A percentile compares a stretch with the other conserved stretches of the same genome.
These are phyloP conservation scores for Amblyraja radiata DNA, from an alignment of 2,797 vertebrate genomes.

Conservation along the genomic window DNA sequence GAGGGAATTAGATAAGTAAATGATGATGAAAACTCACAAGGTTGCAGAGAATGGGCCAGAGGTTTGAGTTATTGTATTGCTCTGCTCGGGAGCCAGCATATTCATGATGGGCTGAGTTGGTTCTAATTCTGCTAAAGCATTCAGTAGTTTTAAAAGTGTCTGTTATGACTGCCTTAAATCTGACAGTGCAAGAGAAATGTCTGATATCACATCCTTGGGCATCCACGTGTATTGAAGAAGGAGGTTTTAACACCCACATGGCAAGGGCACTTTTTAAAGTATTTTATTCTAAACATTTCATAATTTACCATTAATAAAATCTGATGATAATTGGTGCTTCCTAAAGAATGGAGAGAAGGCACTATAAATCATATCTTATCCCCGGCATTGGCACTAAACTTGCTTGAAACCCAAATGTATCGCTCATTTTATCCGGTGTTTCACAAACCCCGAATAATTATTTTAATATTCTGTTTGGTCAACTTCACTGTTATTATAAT, in stretches of 20 bases:
- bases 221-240: neutral
- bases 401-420: neutral
- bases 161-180: neutral
- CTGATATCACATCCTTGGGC: neutral
- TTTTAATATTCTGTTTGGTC: neutral
- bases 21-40: no score
- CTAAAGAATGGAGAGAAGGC: neutral
- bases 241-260: neutral
- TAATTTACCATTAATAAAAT: neutral
- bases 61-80: no score
- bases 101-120: no score
- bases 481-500: neutral
- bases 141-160: neutral
- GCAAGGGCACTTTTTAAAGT: neutral
- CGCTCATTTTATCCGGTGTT: neutral
- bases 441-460: neutral
- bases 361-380: neutral
- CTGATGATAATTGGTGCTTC: neutral
- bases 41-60: no score
- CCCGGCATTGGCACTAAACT: neutral
- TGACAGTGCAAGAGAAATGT: neutral
- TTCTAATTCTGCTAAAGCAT: no score
- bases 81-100: no score
- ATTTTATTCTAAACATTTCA: neutral
- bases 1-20: no score